Evolutionary conservation across 1,140 invertebrate species (phyloP), one percentile per base, ranked within the genome.

Genomic region (Cecropterus lyciades): DNA sequence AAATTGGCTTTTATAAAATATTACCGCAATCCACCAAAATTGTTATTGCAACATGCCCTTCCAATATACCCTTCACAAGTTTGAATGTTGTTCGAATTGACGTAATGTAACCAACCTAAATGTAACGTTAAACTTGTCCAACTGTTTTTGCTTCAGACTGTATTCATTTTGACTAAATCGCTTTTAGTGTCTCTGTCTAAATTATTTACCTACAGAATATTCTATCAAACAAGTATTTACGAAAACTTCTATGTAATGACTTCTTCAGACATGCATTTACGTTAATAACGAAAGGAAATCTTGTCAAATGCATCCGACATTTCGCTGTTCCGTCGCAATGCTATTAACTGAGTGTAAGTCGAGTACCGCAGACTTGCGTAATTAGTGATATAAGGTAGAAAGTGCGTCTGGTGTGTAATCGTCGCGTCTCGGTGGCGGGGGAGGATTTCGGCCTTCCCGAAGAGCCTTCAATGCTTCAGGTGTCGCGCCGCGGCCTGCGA

Each of bases 401-500:
- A 63, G 59, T 63, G 59, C 59, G 48, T 63, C 59, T 63, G 59
- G 30, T 37, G 33, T 63, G 59, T 63, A 63, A 63, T 63, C 59
- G 48, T 40, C 46, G 46, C 57, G 46, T 51, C 59, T 63, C 33
- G 46, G 11, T 33, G 65, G 56, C 62, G 52, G 67, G 70, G 57
- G 59, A 46, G 66, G 63, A 62, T 72, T 77, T 73, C 69, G 77
- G 68, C 72, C 77, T 71, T 67, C 69, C 79, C 81, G 73, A 79
- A 86, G 76, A 88, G 84, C 71, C 79, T 85, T 57, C 55, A 45
- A 57, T 51, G 59, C 30, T 62, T 80, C 84, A 88, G 84, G 78
- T 87, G 82, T 76, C 81, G 73, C 53, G 63, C 33, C 68, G 48
- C 46, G 52, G 66, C 67, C 70, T 43, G 60, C 75, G 77, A 63